Percentiles rank a stretch among this genome's conserved stretches.
Conservation (phyloP, 2,888 invertebrate species). For the Cancer borealis region DNA sequence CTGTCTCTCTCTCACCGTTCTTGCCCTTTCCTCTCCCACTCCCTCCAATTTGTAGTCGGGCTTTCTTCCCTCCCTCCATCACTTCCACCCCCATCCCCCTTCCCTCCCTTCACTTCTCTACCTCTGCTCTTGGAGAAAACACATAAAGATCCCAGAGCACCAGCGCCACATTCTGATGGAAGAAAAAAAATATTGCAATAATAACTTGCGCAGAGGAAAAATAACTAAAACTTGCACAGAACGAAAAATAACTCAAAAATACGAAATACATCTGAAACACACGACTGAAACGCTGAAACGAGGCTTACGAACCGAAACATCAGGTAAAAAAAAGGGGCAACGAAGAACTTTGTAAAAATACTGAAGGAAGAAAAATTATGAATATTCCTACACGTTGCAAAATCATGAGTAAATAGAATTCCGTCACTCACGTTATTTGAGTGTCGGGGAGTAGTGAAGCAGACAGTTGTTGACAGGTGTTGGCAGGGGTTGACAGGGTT, state of each 20-base stretch:
- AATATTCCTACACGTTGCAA: background rate
- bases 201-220: background rate
- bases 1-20: background rate
- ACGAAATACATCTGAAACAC: background rate
- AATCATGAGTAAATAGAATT: background rate
- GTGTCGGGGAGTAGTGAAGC: background rate
- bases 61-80: conserved; percentile 21
- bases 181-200: conserved; percentile 10
- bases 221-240: background rate
- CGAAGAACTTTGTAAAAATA: background rate
- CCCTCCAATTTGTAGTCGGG: background rate
- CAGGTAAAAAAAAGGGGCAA: background rate
- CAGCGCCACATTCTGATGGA: conserved; percentile 26
- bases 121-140: conserved; percentile 28
- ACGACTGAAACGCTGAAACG: background rate
- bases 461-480: background rate
- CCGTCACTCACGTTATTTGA: background rate
- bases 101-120: background rate
- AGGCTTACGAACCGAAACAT: background rate
- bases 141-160: conserved; percentile 28
- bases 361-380: background rate
- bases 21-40: no score
- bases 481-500: background rate
- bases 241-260: background rate
- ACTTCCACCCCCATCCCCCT: background rate